Percentiles rank a stretch among this genome's conserved stretches.
These are phyloP conservation scores for Cottoperca gobio DNA, from an alignment of 2,797 vertebrate species.

Conservation along the genomic window DNA sequence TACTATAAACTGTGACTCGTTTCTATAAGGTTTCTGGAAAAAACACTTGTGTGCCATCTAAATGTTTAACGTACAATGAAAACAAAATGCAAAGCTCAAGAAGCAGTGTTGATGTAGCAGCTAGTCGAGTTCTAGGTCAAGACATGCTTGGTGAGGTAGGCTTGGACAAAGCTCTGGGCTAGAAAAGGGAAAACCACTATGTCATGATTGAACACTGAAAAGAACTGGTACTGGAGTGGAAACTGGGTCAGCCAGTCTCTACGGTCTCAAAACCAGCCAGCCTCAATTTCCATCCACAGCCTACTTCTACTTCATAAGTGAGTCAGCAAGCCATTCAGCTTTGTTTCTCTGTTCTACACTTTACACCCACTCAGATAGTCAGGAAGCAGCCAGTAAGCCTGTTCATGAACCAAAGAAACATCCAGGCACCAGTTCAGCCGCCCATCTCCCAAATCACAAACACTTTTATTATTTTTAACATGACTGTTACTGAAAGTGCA, in stretches of 20 bases:
- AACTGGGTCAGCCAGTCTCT: slow-evolving; percentile 81
- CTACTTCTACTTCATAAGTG: slow-evolving; percentile 72
- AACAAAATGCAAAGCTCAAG: slow-evolving; percentile 24
- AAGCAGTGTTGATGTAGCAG: slow-evolving; percentile 11
- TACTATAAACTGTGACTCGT: not conserved
- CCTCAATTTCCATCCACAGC: slow-evolving; percentile 76
- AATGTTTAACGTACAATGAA: slow-evolving; percentile 17
- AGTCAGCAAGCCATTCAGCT: slow-evolving; percentile 72
- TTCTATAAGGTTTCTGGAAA: not conserved
- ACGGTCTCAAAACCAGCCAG: slow-evolving; percentile 71
- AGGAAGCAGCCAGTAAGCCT: slow-evolving; percentile 50
- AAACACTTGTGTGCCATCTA: not conserved
- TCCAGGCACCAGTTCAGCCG: not conserved
- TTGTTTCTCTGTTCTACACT: slow-evolving; percentile 39
- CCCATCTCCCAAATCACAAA: not conserved
- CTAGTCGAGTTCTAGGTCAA: slow-evolving; percentile 36
- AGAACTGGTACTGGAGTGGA: slow-evolving; percentile 71
- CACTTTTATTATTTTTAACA: too few species aligned
- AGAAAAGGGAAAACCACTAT: slow-evolving; percentile 67
- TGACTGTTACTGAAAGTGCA: too few species aligned
- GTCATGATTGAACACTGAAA: slow-evolving; percentile 72
- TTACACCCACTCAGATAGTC: slow-evolving; percentile 57
- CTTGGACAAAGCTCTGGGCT: slow-evolving; percentile 66
- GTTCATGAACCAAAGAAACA: slow-evolving; percentile 17
- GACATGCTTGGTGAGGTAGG: slow-evolving; percentile 28